Evolutionary conservation across 2,113 vertebrate species (phyloP), one percentile per base, ranked within the genome.

Genomic region (Nothocercus julius): DNA sequence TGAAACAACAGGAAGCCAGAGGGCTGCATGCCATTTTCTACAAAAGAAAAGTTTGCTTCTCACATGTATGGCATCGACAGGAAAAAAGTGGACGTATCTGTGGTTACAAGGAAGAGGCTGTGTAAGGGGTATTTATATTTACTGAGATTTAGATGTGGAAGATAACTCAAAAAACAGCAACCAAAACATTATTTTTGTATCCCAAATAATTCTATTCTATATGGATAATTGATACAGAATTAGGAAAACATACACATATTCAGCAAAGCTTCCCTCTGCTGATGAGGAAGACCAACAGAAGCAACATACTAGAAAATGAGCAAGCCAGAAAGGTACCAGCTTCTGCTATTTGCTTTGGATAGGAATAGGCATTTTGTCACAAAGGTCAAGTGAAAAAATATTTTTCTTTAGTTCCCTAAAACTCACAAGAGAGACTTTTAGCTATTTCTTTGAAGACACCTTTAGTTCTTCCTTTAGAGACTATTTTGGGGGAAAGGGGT

Each of bases 1-100:
- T 78, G 83, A 82, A 25, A 91, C 77, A 63, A 68, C 24, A 85
- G 42, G 42, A 92, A 89, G 40, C 21, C 49, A 78, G 53, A 82
- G 44, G 56, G 18, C 11, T 83, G 21, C 13, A 68, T 38, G 44
- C 5, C 2, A 61, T 83, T 81, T 79, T 81, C 47, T 32, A 80
- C 30, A 19, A 11, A 42, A 59, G 66, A 53, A 13, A 44, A 7
- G 4, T 74, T 85, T 77, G 6, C 28, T 85, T 82, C 56, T 85
- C n/a, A 75, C n/a, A 14, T 12, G 17, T 9, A 49, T 2, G 17
- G 18, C 25, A 68, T 21, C 42, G 17, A 74, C 81, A 86, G 9
- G 42, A 91, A 87, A 85, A 63, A 32, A 36, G 40, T 59, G 69
- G 44, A 49, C 49, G 22, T 14, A 44, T 20, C 17, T 28, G 7